A percentile compares a stretch with the other conserved stretches of the same genome.
These are phyloP conservation scores for Crocodylus rhombifer DNA, from an alignment of 2,797 vertebrate genomes.

Conservation along the genomic window DNA sequence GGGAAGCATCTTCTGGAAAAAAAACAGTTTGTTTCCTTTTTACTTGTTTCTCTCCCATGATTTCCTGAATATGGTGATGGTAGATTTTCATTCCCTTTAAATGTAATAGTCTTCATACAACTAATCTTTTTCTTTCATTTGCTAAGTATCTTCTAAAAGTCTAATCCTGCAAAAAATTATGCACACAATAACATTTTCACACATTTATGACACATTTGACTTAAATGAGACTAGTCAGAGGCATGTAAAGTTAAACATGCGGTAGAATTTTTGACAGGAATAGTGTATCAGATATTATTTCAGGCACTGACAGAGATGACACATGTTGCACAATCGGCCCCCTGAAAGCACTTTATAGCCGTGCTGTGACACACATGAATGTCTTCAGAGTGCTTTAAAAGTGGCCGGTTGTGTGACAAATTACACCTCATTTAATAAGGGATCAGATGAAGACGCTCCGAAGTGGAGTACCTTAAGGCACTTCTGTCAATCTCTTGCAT, in stretches of 20 bases:
- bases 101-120: background rate
- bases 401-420: too few species aligned
- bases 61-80: background rate
- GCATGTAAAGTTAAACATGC: background rate
- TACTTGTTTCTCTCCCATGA: background rate
- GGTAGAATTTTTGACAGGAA: background rate
- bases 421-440: too few species aligned
- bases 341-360: too few species aligned
- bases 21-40: background rate
- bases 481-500: too few species aligned
- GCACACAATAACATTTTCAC: background rate
- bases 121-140: background rate
- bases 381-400: too few species aligned
- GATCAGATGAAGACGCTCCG: too few species aligned
- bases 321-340: too few species aligned
- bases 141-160: background rate
- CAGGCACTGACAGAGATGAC: fast-evolving
- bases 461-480: too few species aligned
- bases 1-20: background rate
- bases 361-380: too few species aligned
- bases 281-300: background rate
- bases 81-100: background rate
- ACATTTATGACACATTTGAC: background rate
- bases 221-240: background rate
- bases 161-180: background rate